These are phyloP conservation scores for Ditula angustiorana DNA, from an alignment of 2,888 invertebrate species.

Conservation along the genomic window DNA sequence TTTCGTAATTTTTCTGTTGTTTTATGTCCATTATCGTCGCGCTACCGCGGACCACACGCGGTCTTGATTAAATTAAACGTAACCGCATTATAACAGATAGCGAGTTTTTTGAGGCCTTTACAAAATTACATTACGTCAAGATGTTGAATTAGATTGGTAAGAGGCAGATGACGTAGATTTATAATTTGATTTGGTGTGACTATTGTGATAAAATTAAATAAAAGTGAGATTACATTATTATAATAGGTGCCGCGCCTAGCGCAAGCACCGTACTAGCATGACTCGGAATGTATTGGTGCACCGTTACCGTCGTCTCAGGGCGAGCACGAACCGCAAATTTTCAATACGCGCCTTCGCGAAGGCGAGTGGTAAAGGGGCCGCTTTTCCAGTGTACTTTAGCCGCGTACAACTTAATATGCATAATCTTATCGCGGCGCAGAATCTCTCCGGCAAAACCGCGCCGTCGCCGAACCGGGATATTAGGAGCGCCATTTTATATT, in stretches of 20 bases:
- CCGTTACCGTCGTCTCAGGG: constrained; percentile 65
- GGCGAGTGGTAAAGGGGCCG: constrained; percentile 65
- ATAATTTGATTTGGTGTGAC: constrained; percentile 48
- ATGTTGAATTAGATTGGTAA: constrained; percentile 53
- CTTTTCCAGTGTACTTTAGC: constrained; percentile 82
- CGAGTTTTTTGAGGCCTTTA: constrained; percentile 66
- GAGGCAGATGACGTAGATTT: constrained; percentile 51
- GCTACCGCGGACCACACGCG: constrained; percentile 79
- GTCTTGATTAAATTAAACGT: constrained; percentile 75
- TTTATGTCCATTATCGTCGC: constrained; percentile 63
- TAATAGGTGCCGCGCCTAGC: constrained; percentile 13
- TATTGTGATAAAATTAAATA: constrained; percentile 36
- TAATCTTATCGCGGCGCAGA: constrained; percentile 84
- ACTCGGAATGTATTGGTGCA: constrained; percentile 59
- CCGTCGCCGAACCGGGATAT: constrained; percentile 83
- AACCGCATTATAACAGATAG: constrained; percentile 71
- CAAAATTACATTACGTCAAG: constrained; percentile 64
- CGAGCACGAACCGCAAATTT: constrained; percentile 72
- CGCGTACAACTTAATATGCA: constrained; percentile 84
- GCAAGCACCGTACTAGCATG: constrained; percentile 53
- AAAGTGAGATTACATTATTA: constrained; percentile 24
- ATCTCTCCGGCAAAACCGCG: constrained; percentile 79
- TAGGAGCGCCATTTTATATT: constrained; percentile 86
- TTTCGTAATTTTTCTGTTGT: constrained; percentile 64
- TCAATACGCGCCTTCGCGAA: constrained; percentile 60